phyloP scores from a whole-genome alignment of 1,140 invertebrate genomes.

The Luehdorfia chinensis region DNA sequence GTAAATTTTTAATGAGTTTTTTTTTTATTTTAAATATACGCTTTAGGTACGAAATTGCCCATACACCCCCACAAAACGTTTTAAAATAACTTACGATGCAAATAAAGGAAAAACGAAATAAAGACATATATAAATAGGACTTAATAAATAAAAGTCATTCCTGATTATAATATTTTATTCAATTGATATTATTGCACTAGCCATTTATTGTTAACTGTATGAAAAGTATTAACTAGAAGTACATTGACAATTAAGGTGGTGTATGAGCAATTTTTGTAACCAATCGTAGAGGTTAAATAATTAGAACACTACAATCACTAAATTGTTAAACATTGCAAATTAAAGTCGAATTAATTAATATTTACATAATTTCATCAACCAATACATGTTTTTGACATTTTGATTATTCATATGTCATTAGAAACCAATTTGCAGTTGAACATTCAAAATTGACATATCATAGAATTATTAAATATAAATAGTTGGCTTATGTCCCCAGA shows the following conservation, averaged over 20 bases:
- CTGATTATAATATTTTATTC: slow-evolving; percentile 60
- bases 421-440: slow-evolving; percentile 3
- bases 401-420: neutral
- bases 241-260: slow-evolving; percentile 59
- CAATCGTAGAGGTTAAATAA: slow-evolving; percentile 15
- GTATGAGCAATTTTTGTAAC: slow-evolving; percentile 70
- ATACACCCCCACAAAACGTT: slow-evolving; percentile 66
- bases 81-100: slow-evolving; percentile 40
- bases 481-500: slow-evolving; percentile 4
- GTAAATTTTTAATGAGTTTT: no score
- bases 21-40: slow-evolving; percentile 10
- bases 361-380: slow-evolving; percentile 7
- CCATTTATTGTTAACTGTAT: slow-evolving; percentile 46
- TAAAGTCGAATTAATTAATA: slow-evolving; percentile 1
- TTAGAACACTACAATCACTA: slow-evolving; percentile 1
- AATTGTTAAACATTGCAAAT: slow-evolving; percentile 13
- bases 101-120: slow-evolving; percentile 52
- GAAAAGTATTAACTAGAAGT: slow-evolving; percentile 47
- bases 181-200: slow-evolving; percentile 59
- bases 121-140: slow-evolving; percentile 61
- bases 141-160: slow-evolving; percentile 67
- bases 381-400: slow-evolving; percentile 3
- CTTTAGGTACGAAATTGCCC: slow-evolving; percentile 39
- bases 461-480: slow-evolving; percentile 11
- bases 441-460: slow-evolving; percentile 14